phyloP scores from a whole-genome alignment of 1,140 invertebrate genomes.

The Aricia agestis region DNA sequence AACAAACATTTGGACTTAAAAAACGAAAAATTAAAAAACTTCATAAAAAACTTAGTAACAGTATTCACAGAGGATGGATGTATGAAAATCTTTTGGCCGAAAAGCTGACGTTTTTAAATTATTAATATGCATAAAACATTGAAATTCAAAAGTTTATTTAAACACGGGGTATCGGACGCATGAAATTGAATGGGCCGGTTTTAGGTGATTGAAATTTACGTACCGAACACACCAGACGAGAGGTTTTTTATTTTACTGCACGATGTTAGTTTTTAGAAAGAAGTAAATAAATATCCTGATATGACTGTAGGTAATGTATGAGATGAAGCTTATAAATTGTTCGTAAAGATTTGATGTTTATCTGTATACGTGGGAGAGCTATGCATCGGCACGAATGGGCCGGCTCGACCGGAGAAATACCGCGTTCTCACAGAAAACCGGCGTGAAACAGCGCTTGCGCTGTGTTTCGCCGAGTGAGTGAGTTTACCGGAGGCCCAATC shows the following conservation, averaged over 20 bases:
- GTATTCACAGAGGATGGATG: background rate
- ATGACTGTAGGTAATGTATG: background rate
- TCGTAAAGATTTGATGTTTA: no score
- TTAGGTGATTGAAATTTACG: slow-evolving; percentile 36
- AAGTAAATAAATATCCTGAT: background rate
- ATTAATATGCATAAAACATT: background rate
- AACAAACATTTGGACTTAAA: no score
- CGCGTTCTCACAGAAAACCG: no score
- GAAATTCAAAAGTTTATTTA: slow-evolving; percentile 22
- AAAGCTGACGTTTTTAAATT: background rate
- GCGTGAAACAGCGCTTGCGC: no score
- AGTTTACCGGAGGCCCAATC: no score
- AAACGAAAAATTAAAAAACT: no score
- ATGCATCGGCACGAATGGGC: no score
- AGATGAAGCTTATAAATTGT: no score
- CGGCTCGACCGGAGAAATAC: no score
- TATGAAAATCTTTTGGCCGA: background rate
- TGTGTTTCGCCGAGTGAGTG: no score
- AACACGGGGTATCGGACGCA: slow-evolving; percentile 26
- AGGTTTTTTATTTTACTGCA: slow-evolving; percentile 15
- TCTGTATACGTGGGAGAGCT: no score
- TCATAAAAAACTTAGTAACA: background rate
- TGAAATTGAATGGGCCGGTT: slow-evolving; percentile 37
- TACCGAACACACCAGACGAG: slow-evolving; percentile 9
- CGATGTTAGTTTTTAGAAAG: slow-evolving; percentile 19